Conservation (phyloP, 2,888 invertebrate genomes). For the Spatulosminthurus flaviceps region DNA sequence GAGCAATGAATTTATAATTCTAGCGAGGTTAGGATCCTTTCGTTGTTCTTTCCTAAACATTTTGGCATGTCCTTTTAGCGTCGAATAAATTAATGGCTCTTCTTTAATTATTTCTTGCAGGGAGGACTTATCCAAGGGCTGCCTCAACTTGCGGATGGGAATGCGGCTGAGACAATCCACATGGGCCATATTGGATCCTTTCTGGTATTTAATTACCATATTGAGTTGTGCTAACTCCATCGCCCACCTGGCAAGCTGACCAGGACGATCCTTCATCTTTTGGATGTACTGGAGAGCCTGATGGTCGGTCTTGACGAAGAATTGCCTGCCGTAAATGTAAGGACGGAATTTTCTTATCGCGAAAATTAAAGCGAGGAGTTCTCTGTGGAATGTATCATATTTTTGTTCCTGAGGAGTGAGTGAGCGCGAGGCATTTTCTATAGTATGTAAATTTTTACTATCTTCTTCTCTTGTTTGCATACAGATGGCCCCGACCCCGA, state of each 20-base stretch:
- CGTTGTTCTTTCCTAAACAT: not conserved
- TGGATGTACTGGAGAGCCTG: constrained; percentile 52
- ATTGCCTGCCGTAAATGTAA: not conserved
- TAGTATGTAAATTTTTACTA: not conserved
- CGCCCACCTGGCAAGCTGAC: constrained; percentile 54
- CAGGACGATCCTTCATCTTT: constrained; percentile 50
- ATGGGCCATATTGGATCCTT: constrained; percentile 32
- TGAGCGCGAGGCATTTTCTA: not conserved
- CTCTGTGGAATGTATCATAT: constrained; percentile 55
- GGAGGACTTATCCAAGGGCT: not conserved
- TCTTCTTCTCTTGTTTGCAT: not conserved
- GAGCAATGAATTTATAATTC: not conserved
- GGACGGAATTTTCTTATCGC: not conserved
- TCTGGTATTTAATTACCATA: constrained; percentile 49
- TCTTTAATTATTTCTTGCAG: not conserved
- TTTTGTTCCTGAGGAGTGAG: constrained; percentile 10
- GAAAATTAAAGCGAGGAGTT: constrained; percentile 51
- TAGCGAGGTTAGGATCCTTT: not conserved
- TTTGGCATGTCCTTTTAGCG: not conserved
- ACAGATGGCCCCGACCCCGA: constrained; percentile 29
- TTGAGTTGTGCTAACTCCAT: constrained; percentile 53
- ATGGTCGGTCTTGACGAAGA: constrained; percentile 58
- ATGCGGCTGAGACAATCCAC: not conserved
- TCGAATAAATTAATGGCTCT: not conserved
- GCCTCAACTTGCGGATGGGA: not conserved